phyloP scores from a whole-genome alignment of 1,140 invertebrate genomes.

The Latrodectus geometricus region DNA sequence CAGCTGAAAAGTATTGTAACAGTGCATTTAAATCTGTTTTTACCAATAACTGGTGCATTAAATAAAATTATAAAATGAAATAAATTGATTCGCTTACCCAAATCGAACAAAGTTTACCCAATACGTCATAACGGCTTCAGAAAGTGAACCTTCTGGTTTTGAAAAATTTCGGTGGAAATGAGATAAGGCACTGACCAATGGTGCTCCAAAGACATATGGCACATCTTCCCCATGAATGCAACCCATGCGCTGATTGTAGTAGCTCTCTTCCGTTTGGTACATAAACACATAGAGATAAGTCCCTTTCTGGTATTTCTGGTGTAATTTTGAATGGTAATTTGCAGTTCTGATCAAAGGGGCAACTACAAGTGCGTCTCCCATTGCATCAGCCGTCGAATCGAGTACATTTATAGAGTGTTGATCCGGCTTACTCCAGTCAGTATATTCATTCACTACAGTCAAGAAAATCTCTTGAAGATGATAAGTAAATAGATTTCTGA shows the following conservation, averaged over 20 bases:
- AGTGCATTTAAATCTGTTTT: no score
- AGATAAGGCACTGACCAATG: slow-evolving; percentile 74
- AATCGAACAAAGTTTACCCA: slow-evolving; percentile 97
- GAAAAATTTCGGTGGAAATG: slow-evolving; percentile 81
- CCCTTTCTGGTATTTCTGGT: slow-evolving; percentile 66
- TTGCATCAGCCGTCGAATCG: slow-evolving; percentile 91
- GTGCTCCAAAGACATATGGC: slow-evolving; percentile 90
- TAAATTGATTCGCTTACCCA: slow-evolving; percentile 77
- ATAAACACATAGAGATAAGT: slow-evolving; percentile 95
- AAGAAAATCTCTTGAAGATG: slow-evolving; percentile 87
- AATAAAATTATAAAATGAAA: not conserved
- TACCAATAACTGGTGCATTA: no score
- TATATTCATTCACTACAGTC: slow-evolving; percentile 97
- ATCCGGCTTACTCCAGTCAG: slow-evolving; percentile 93
- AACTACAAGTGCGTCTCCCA: slow-evolving; percentile 93
- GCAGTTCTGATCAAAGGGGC: slow-evolving; percentile 92
- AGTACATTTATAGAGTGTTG: slow-evolving; percentile 92
- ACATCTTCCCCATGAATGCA: slow-evolving; percentile 91
- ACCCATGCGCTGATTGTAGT: slow-evolving; percentile 81
- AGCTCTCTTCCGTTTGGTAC: slow-evolving; percentile 93
- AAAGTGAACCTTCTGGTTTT: slow-evolving; percentile 86
- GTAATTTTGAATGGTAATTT: slow-evolving; percentile 82
- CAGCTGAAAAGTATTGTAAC: no score
- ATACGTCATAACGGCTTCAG: slow-evolving; percentile 93
- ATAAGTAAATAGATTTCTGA: slow-evolving; percentile 74